phyloP scores from a whole-genome alignment of 2,113 vertebrate genomes.

The Pagrus major region DNA sequence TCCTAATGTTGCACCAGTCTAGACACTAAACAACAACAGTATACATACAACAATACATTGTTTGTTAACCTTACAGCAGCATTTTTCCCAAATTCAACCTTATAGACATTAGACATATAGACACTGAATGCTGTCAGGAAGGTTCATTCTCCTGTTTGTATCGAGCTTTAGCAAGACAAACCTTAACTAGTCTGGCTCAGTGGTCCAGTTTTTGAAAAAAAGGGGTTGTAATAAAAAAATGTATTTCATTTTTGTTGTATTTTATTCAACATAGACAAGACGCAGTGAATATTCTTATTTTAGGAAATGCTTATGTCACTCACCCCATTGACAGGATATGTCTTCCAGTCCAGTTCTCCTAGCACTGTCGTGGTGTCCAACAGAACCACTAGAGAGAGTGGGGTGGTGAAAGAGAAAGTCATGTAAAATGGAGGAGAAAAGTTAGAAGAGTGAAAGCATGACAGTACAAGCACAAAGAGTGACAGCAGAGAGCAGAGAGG shows the following conservation, averaged over 20 bases:
- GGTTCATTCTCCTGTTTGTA: constrained; percentile 23
- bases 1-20: background rate
- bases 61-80: background rate
- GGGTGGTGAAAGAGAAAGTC: constrained; percentile 33
- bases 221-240: background rate
- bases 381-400: constrained; percentile 88
- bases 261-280: background rate
- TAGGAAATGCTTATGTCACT: constrained; percentile 75
- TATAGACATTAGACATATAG: background rate
- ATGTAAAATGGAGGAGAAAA: constrained; percentile 43
- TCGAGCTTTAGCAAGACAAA: constrained; percentile 10
- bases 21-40: background rate
- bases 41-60: too few species aligned
- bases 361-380: constrained; percentile 94
- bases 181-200: background rate
- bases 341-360: constrained; percentile 96
- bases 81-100: background rate
- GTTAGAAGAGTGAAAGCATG: constrained; percentile 45
- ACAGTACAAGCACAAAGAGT: constrained; percentile 40
- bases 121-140: constrained; percentile 34
- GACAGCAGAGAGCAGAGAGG: constrained; percentile 34
- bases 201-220: background rate
- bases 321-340: constrained; percentile 97
- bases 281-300: background rate
- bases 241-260: background rate